These are phyloP conservation scores for Meda fulgida DNA, from an alignment of 2,797 vertebrate genomes.

Conservation along the genomic window DNA sequence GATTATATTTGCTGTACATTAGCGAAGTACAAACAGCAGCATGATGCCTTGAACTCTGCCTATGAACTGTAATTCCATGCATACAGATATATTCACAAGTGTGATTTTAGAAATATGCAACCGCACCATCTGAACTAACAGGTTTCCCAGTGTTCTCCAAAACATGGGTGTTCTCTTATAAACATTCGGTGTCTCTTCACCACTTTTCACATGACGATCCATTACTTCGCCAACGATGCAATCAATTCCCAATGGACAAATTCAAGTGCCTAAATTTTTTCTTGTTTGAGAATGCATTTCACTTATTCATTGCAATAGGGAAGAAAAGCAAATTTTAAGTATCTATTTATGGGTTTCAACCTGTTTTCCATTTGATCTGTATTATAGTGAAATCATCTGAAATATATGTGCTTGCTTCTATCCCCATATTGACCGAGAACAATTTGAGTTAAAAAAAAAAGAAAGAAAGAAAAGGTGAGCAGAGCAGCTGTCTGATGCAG, in stretches of 20 bases:
- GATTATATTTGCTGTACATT: conserved; percentile 24
- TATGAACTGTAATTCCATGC: background rate
- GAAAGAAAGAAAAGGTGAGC: background rate
- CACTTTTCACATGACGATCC: background rate
- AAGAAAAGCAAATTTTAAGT: background rate
- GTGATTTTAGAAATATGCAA: background rate
- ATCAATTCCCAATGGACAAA: background rate
- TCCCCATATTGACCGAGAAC: background rate
- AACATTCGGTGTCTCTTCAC: background rate
- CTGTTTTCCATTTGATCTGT: conserved; percentile 6
- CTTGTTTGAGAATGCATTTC: background rate
- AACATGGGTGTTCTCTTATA: background rate
- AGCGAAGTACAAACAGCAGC: conserved; percentile 27
- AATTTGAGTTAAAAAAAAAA: background rate
- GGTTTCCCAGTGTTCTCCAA: background rate
- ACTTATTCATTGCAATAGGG: background rate
- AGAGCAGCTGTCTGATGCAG: background rate
- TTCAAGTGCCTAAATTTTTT: background rate
- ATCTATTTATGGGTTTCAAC: background rate
- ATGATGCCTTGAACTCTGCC: background rate
- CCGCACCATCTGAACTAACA: background rate
- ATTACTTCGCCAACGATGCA: background rate
- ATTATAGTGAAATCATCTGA: background rate
- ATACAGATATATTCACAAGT: background rate
- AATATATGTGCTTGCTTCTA: conserved; percentile 4